A percentile compares a stretch with the other conserved stretches of the same genome.
phyloP scores from a whole-genome alignment of 2,113 vertebrate genomes.

The Ictalurus furcatus region DNA sequence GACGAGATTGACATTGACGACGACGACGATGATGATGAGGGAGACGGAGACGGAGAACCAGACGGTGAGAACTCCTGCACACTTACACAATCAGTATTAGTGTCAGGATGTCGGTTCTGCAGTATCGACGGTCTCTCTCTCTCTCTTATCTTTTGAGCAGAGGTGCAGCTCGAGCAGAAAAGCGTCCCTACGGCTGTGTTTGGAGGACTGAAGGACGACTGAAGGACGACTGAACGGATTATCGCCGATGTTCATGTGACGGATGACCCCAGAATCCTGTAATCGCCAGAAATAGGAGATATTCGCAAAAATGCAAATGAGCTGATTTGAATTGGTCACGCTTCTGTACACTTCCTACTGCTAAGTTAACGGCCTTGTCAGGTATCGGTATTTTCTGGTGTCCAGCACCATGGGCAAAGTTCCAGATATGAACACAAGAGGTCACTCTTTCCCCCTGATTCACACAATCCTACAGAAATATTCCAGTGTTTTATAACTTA shows the following conservation, averaged over 20 bases:
- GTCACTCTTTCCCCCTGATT: slow-evolving; percentile 52
- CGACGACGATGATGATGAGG: slow-evolving; percentile 77
- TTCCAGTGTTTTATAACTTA: not conserved
- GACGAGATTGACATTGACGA: slow-evolving; percentile 91
- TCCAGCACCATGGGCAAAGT: not conserved
- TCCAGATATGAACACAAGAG: slow-evolving; percentile 56
- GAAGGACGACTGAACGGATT: slow-evolving; percentile 77
- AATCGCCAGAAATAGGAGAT: not conserved
- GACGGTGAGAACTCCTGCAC: slow-evolving; percentile 73
- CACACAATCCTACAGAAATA: not conserved
- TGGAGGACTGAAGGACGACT: slow-evolving; percentile 87
- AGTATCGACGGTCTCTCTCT: slow-evolving; percentile 2
- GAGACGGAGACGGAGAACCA: slow-evolving; percentile 77
- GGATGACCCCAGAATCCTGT: not conserved
- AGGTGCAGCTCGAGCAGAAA: slow-evolving; percentile 89
- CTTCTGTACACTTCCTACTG: not conserved
- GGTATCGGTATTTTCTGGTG: not conserved
- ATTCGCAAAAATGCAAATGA: slow-evolving; percentile 10
- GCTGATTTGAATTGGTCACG: not conserved
- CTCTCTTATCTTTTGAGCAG: slow-evolving; percentile 63
- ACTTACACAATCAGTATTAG: not conserved
- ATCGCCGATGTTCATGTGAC: not conserved
- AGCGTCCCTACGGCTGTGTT: slow-evolving; percentile 85
- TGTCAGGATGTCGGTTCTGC: not conserved
- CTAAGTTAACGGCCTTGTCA: not conserved